These are phyloP conservation scores for Calidris pygmaea DNA, from an alignment of 2,113 vertebrate species.

Conservation along the genomic window DNA sequence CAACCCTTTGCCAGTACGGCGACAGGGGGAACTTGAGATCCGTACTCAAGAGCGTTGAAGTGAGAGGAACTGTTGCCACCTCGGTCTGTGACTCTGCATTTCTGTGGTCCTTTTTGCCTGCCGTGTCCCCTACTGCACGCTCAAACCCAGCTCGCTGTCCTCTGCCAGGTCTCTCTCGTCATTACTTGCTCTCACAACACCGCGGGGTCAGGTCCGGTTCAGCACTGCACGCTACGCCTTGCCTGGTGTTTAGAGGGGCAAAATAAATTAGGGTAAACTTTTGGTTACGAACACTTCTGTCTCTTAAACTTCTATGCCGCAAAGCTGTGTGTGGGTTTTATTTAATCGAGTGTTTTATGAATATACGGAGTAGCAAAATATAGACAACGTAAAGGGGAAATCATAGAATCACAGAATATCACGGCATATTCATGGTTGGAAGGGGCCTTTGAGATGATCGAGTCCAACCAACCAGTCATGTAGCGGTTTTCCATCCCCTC, in stretches of 20 bases:
- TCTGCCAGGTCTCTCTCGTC: conserved; percentile 25
- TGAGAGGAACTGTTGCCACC: not conserved
- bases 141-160: not conserved
- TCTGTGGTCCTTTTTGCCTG: conserved; percentile 11
- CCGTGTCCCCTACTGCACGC: not conserved
- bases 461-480: no score
- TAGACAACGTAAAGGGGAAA: not conserved
- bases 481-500: not conserved
- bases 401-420: not conserved
- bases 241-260: not conserved
- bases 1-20: not conserved
- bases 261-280: not conserved
- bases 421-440: no score
- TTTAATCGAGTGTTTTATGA: not conserved
- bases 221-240: not conserved
- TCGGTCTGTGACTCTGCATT: not conserved
- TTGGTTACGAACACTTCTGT: not conserved
- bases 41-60: not conserved
- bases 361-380: not conserved
- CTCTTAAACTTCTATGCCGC: not conserved
- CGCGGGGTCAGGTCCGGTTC: not conserved
- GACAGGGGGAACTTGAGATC: not conserved
- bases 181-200: not conserved
- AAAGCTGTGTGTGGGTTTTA: not conserved
- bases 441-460: no score